A percentile compares a stretch with the other conserved stretches of the same genome.
phyloP scores from a whole-genome alignment of 2,113 vertebrate species.

The Morphnarchus princeps region DNA sequence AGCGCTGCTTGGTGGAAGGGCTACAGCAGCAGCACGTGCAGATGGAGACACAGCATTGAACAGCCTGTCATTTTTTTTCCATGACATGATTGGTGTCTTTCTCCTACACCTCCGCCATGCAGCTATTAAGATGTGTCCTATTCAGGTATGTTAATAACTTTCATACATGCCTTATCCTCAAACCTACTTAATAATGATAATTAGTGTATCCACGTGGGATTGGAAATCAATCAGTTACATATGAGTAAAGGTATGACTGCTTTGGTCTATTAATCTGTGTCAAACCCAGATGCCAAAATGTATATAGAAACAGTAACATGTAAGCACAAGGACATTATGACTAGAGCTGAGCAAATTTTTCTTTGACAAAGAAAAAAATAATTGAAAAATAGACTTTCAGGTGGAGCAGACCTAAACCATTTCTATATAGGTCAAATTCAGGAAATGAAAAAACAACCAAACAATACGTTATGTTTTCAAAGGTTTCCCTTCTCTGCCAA shows the following conservation, averaged over 20 bases:
- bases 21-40: constrained; percentile 28
- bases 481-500: not conserved
- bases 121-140: not conserved
- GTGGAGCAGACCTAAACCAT: not conserved
- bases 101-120: constrained; percentile 21
- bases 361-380: not conserved
- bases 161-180: not conserved
- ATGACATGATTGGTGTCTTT: not conserved
- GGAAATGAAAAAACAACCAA: not conserved
- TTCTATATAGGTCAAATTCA: not conserved
- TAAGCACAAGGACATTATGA: not conserved
- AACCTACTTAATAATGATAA: not conserved
- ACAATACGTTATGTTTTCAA: not conserved
- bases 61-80: not conserved
- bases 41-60: constrained; percentile 37
- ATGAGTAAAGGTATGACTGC: not conserved
- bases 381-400: not conserved
- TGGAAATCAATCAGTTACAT: not conserved
- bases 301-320: not conserved
- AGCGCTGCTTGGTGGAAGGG: constrained; percentile 16
- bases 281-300: constrained; percentile 5
- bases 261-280: not conserved
- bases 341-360: not conserved
- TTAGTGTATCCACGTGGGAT: not conserved
- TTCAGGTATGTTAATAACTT: not conserved